Evolutionary conservation across 2,888 invertebrate species (phyloP).

Genomic region (Aelia acuminata): DNA sequence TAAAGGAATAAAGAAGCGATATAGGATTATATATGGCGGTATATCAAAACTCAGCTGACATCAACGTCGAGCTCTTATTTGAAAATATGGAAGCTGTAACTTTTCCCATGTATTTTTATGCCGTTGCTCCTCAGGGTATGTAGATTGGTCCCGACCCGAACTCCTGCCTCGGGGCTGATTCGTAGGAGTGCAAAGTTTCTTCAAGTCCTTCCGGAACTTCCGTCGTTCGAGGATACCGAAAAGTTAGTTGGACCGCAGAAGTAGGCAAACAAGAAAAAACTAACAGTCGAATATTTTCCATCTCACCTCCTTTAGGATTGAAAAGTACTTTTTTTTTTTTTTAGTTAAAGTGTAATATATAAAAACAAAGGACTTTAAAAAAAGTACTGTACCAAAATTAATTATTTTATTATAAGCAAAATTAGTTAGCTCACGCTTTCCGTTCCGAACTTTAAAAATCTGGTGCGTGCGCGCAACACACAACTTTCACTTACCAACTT

Average conservation of each 20-base stretch:
- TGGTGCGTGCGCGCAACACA: no score
- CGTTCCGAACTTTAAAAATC: no score
- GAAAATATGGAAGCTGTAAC: constrained; percentile 5
- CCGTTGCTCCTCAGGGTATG: not conserved
- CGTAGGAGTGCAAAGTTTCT: not conserved
- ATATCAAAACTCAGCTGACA: not conserved
- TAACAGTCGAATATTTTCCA: not conserved
- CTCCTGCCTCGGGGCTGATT: not conserved
- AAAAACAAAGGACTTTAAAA: no score
- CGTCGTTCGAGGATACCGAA: constrained; percentile 21
- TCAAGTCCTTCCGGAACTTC: not conserved
- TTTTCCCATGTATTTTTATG: constrained; percentile 35
- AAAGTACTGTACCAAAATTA: no score
- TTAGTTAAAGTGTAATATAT: no score
- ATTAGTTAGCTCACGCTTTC: no score
- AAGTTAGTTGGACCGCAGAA: not conserved
- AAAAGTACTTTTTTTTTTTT: not conserved
- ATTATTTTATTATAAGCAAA: no score
- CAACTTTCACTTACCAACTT: no score
- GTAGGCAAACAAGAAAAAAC: constrained; percentile 16
- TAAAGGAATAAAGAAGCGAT: no score
- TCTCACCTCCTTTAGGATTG: not conserved
- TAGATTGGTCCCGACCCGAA: not conserved
- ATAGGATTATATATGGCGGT: not conserved
- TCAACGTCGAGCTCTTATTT: not conserved